Percentiles rank a stretch among this genome's conserved stretches.
phyloP scores from a whole-genome alignment of 2,888 invertebrate genomes.

The Eristalis tenax region DNA sequence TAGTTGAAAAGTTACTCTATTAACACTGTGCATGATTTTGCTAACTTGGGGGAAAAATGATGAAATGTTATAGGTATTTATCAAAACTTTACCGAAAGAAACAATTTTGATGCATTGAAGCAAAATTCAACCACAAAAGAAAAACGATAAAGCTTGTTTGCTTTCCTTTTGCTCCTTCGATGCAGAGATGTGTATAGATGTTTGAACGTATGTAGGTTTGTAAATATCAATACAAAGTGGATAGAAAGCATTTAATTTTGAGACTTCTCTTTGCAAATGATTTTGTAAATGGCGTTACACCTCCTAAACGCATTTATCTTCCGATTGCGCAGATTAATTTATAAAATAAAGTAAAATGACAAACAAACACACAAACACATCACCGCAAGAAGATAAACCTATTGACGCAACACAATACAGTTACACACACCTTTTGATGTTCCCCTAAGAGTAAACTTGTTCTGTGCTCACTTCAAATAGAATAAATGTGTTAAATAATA shows the following conservation, averaged over 20 bases:
- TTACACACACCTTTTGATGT: constrained; percentile 25
- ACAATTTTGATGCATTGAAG: background rate
- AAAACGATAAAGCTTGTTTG: background rate
- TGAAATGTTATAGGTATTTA: background rate
- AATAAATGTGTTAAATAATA: constrained; percentile 45
- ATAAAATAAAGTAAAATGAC: constrained; percentile 51
- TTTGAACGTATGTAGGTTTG: background rate
- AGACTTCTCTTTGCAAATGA: constrained; percentile 49
- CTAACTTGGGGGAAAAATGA: background rate
- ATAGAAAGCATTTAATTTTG: constrained; percentile 57
- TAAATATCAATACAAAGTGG: constrained; percentile 41
- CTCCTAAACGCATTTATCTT: constrained; percentile 65
- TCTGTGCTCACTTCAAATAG: constrained; percentile 48
- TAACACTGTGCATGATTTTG: background rate
- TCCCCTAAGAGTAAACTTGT: constrained; percentile 37
- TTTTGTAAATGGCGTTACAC: constrained; percentile 66
- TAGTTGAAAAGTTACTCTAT: too few species aligned
- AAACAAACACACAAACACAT: constrained; percentile 45
- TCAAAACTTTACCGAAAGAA: background rate
- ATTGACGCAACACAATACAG: constrained; percentile 50
- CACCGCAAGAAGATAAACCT: constrained; percentile 58
- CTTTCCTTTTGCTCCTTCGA: background rate
- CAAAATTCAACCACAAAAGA: background rate
- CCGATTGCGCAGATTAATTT: constrained; percentile 64
- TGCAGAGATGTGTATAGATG: background rate